A percentile compares a stretch with the other conserved stretches of the same genome.
Conservation (phyloP, 2,113 vertebrate genomes). For the Laterallus jamaicensis region DNA sequence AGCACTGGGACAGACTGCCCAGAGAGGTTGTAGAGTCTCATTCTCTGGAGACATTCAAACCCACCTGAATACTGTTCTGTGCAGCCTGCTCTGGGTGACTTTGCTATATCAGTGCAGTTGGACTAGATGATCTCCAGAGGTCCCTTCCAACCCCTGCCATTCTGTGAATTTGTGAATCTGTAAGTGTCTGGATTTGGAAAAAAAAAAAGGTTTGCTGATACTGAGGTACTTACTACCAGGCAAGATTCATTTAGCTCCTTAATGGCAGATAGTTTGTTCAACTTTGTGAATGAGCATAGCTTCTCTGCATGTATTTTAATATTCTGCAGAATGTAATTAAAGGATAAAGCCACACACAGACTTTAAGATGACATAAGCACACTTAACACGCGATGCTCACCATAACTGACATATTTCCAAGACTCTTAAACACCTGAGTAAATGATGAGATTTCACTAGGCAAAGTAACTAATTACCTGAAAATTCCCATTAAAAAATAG, state of each 20-base stretch:
- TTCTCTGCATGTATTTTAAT: neutral
- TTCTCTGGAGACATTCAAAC: too few relatives aligned
- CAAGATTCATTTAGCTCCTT: neutral
- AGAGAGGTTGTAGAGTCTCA: too few relatives aligned
- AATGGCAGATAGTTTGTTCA: neutral
- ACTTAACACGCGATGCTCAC: neutral
- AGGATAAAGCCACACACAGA: neutral
- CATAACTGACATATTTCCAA: neutral
- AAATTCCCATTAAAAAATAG: neutral
- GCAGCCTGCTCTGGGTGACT: too few relatives aligned
- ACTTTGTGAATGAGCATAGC: neutral
- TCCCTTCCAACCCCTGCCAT: too few relatives aligned
- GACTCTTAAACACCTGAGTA: neutral
- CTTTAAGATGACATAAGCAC: neutral
- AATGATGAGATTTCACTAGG: neutral
- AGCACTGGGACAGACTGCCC: too few relatives aligned
- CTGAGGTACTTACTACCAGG: neutral
- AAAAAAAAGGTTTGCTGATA: conserved; percentile 13
- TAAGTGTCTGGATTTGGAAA: neutral
- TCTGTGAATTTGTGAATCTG: too few relatives aligned
- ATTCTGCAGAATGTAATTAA: neutral
- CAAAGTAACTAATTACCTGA: neutral
- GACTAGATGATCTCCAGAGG: too few relatives aligned
- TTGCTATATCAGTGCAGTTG: too few relatives aligned
- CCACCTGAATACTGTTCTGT: too few relatives aligned